Conservation (phyloP, 2,797 vertebrate genomes). For the Manis javanica region DNA sequence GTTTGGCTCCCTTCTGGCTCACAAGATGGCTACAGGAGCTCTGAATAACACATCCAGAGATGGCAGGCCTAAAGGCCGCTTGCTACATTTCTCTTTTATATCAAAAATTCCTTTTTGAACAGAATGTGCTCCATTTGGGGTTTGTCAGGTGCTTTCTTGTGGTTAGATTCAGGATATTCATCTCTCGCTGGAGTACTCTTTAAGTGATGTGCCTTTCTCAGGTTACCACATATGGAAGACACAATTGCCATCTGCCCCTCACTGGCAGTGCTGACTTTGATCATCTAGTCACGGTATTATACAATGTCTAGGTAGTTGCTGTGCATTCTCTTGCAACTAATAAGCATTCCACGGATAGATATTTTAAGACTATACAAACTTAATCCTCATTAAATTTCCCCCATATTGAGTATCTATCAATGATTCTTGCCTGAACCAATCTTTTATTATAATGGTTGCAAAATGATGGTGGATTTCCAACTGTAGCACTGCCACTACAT, state of each 20-base stretch:
- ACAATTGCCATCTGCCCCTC: not conserved
- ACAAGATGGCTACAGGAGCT: not conserved
- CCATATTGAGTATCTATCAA: not conserved
- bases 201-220: not conserved
- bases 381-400: not conserved
- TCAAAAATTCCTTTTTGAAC: not conserved
- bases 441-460: not conserved
- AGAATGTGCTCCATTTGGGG: not conserved
- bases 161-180: not conserved
- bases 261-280: not conserved
- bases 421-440: not conserved
- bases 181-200: not conserved
- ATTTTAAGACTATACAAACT: not conserved
- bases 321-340: not conserved
- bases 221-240: not conserved
- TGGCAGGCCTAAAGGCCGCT: not conserved
- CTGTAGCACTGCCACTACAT: not conserved
- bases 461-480: not conserved
- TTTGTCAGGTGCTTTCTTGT: not conserved
- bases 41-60: not conserved
- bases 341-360: not conserved
- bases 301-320: not conserved
- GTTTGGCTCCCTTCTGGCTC: not conserved
- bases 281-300: not conserved
- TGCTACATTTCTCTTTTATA: not conserved